Percentiles rank a stretch among this genome's conserved stretches.
These are phyloP conservation scores for Astyanax mexicanus DNA, from an alignment of 2,797 vertebrate species.

Conservation along the genomic window DNA sequence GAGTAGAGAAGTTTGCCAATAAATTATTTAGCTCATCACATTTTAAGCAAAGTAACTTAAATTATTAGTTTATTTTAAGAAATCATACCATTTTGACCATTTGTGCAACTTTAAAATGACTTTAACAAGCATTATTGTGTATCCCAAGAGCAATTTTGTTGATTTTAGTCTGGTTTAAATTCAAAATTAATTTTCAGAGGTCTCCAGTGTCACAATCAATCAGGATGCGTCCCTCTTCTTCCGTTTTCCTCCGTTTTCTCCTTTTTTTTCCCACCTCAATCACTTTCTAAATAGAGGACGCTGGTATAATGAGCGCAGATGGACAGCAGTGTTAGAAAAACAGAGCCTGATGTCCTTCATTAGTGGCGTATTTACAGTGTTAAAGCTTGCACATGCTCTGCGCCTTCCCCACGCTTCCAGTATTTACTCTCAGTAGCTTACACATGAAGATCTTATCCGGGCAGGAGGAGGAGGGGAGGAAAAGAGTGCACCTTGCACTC, in stretches of 20 bases:
- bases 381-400: slow-evolving; percentile 38
- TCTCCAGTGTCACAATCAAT: neutral
- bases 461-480: slow-evolving; percentile 48
- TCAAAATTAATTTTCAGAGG: too few relatives aligned
- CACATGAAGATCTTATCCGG: slow-evolving; percentile 63
- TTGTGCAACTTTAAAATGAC: too few relatives aligned
- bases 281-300: slow-evolving; percentile 32
- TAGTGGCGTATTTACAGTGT: slow-evolving; percentile 40
- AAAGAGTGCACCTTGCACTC: slow-evolving; percentile 63
- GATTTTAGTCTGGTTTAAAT: too few relatives aligned
- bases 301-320: slow-evolving; percentile 23
- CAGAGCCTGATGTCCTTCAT: slow-evolving; percentile 45
- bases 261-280: neutral
- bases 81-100: too few relatives aligned
- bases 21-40: too few relatives aligned
- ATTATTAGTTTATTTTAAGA: too few relatives aligned
- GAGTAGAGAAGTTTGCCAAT: too few relatives aligned
- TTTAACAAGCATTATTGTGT: too few relatives aligned
- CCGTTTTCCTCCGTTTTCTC: too few relatives aligned
- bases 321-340: slow-evolving; percentile 24
- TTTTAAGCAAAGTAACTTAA: too few relatives aligned
- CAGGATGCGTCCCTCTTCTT: neutral
- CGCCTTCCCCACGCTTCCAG: slow-evolving; percentile 29
- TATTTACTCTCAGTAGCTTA: slow-evolving; percentile 59
- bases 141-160: too few relatives aligned